A percentile compares a stretch with the other conserved stretches of the same genome.
These are phyloP conservation scores for Myoxocephalus aenaeus DNA, from an alignment of 2,797 vertebrate genomes.

Conservation along the genomic window DNA sequence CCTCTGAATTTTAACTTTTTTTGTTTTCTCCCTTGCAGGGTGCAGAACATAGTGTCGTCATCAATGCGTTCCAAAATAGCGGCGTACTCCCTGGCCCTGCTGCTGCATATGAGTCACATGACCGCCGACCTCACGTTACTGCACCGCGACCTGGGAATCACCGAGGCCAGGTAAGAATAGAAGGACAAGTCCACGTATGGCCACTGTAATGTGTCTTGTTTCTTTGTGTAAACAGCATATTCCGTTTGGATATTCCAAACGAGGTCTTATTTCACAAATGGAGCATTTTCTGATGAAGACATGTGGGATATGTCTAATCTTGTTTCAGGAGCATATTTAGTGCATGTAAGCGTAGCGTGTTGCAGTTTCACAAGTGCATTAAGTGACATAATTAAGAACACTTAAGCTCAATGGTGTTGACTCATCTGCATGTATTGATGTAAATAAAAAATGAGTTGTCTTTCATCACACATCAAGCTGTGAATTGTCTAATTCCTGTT, in stretches of 20 bases:
- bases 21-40: constrained; percentile 70
- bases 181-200: neutral
- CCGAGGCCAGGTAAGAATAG: constrained; percentile 84
- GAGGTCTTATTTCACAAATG: no score
- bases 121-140: constrained; percentile 89
- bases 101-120: constrained; percentile 90
- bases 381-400: neutral
- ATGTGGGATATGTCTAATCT: no score
- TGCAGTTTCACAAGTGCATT: neutral
- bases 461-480: neutral
- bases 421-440: neutral
- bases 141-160: constrained; percentile 90
- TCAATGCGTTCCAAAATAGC: constrained; percentile 92
- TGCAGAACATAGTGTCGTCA: constrained; percentile 86
- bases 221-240: neutral
- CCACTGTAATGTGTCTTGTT: neutral
- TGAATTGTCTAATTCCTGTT: neutral
- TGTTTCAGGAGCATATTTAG: no score
- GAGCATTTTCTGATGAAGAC: no score
- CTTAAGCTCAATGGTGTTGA: neutral
- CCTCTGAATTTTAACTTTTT: neutral
- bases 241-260: no score
- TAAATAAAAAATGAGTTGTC: neutral
- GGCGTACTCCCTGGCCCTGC: constrained; percentile 87
- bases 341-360: neutral